A percentile compares a stretch with the other conserved stretches of the same genome.
Conservation (phyloP, 2,888 invertebrate genomes). For the Ochlodes sylvanus region DNA sequence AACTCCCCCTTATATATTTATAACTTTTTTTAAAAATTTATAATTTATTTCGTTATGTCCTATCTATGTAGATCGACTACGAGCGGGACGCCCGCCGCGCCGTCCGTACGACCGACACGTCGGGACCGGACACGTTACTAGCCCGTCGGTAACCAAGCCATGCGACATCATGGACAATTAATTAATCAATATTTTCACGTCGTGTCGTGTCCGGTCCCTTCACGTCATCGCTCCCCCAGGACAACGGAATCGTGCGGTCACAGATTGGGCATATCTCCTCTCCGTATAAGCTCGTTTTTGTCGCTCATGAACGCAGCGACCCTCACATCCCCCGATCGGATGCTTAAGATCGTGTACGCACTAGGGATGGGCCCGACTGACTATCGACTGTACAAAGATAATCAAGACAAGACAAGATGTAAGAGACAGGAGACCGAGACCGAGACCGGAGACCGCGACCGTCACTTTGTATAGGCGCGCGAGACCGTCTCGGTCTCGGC, state of each 20-base stretch:
- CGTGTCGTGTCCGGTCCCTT: neutral
- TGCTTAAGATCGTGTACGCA: neutral
- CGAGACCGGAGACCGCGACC: no score
- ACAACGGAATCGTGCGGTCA: neutral
- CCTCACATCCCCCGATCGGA: no score
- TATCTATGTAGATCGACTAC: constrained; percentile 78
- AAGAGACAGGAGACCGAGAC: no score
- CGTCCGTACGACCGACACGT: constrained; percentile 3
- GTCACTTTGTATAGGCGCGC: no score
- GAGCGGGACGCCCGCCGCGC: constrained; percentile 1
- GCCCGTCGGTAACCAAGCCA: no score
- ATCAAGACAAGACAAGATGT: no score
- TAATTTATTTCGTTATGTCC: constrained; percentile 83
- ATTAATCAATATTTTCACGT: no score
- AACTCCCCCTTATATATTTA: constrained; percentile 67
- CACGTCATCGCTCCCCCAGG: neutral
- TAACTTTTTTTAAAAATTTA: constrained; percentile 77
- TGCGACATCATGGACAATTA: neutral
- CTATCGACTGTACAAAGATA: no score
- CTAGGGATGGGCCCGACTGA: no score
- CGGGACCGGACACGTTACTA: neutral
- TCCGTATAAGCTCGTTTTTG: neutral
- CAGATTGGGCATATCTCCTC: neutral
- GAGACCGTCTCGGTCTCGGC: no score
- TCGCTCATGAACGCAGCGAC: no score